Base-by-base conservation (phyloP, 2,888 invertebrate genomes). In the Eumerus sabulonum region DNA sequence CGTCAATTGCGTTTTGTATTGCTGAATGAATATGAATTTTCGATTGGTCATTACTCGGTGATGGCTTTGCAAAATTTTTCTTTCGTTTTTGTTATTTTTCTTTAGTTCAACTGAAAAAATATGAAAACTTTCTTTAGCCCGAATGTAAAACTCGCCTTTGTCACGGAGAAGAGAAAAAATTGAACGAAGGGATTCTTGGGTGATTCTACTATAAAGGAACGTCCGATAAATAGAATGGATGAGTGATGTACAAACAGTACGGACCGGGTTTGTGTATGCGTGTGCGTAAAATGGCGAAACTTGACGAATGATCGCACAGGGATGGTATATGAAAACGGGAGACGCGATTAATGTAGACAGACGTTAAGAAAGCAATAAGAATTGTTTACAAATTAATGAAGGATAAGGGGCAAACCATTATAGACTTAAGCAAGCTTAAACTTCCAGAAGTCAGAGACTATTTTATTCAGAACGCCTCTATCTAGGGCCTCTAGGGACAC, bases 91-190 rank as follows among this genome's bases (percentile, higher is more conserved):
- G 2, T 27, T 27, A 7, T 27, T 27, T 27, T 27, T 27, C 27
- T 27, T 79, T 74, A 38, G 64, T 79, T 74, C 74, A 74, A 56
- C 54, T 60, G 79, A 74, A 79, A n/a, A 79, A 79, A 27, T 27
- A 27, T 70, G 44, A 79, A 73, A 79, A 79, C 74, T 77, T 77
- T 70, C 70, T 71, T 63, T 74, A 74, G 79, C 68, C 73, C 74
- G 74, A 79, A 74, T 60, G 67, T 66, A 74, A 79, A 79, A 74
- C 68, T 79, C 74, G 74, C 79, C 79, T 79, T 79, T 79, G 79
- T 79, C 79, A 79, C 74, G 56, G 60, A 60, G 68, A 79, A 79
- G 79, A 79, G 74, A 74, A 79, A 74, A 27, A 74, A 79, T 79
- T 79, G 40, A 64, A 79, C 79, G 79, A 79, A 79, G 79, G 68